phyloP scores from a whole-genome alignment of 2,888 invertebrate genomes.

The Lithophane socia region DNA sequence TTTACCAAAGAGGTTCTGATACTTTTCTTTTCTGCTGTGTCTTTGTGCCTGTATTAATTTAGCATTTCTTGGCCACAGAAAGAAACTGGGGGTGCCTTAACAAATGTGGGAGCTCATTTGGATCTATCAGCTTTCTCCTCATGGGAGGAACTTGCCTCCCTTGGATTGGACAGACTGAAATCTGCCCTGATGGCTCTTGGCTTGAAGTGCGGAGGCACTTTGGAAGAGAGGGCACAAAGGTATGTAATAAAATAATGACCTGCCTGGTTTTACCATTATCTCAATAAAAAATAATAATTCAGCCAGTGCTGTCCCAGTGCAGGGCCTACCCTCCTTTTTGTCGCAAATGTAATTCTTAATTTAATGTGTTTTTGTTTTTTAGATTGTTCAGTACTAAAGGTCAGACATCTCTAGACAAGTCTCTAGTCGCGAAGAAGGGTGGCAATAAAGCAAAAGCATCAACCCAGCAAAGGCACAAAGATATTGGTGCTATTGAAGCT shows the following conservation, averaged over 20 bases:
- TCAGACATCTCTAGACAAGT: constrained; percentile 97
- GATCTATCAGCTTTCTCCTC: constrained; percentile 99
- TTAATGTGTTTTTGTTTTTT: constrained; percentile 3
- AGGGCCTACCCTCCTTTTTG: background rate
- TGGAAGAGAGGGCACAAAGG: constrained; percentile 99
- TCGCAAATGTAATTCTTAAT: background rate
- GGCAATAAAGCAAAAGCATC: constrained; percentile 91
- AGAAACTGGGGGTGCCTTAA: constrained; percentile 97
- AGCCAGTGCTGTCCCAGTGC: background rate
- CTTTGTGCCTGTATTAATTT: background rate
- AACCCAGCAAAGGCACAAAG: constrained; percentile 93
- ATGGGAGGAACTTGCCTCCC: constrained; percentile 98
- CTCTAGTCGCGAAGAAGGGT: constrained; percentile 97
- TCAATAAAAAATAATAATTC: background rate
- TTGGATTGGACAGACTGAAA: constrained; percentile 99
- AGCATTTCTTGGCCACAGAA: constrained; percentile 89
- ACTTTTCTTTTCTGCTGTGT: background rate
- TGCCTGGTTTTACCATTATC: background rate
- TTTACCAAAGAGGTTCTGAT: background rate
- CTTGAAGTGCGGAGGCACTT: constrained; percentile 99
- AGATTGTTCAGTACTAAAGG: constrained; percentile 98
- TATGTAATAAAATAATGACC: constrained; percentile 55
- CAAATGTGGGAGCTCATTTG: constrained; percentile 98
- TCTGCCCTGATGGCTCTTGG: constrained; percentile 99
- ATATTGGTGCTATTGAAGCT: constrained; percentile 96